phyloP scores from a whole-genome alignment of 2,113 vertebrate species.

The Cephalopholis sonnerati region DNA sequence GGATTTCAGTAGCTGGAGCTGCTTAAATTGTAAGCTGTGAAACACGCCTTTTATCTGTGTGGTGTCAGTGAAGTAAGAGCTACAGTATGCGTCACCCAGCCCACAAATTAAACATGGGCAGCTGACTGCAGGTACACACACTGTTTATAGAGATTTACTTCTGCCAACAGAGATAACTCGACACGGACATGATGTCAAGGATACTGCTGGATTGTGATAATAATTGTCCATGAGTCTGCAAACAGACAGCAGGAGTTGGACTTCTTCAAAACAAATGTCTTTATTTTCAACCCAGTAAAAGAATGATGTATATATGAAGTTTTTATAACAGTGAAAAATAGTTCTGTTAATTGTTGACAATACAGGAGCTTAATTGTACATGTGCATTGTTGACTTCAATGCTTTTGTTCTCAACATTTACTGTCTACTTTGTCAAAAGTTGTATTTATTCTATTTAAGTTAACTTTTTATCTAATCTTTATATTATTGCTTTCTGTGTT shows the following conservation, averaged over 20 bases:
- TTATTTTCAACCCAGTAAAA: neutral
- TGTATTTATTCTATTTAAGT: neutral
- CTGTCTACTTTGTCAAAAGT: neutral
- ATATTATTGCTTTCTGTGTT: neutral
- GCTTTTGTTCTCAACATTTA: neutral
- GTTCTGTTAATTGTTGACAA: neutral
- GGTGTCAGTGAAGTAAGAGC: constrained; percentile 28
- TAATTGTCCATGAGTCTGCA: neutral
- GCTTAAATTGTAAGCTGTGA: neutral
- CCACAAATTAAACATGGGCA: constrained; percentile 72
- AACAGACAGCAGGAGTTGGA: constrained; percentile 17
- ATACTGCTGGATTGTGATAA: constrained; percentile 28
- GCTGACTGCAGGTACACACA: constrained; percentile 24
- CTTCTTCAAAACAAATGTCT: neutral
- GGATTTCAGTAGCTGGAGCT: neutral
- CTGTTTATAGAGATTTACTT: constrained; percentile 60
- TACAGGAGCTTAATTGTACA: neutral
- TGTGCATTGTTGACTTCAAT: neutral
- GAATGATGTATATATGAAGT: neutral
- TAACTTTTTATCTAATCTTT: neutral
- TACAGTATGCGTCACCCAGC: constrained; percentile 17
- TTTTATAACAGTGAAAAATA: neutral
- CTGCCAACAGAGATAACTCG: constrained; percentile 45
- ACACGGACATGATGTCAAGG: constrained; percentile 52
- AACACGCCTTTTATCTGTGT: neutral